A percentile compares a stretch with the other conserved stretches of the same genome.
These are phyloP conservation scores for Desmophyllum pertusum DNA, from an alignment of 92 coral and sea anemone genomes.

Conservation along the genomic window DNA sequence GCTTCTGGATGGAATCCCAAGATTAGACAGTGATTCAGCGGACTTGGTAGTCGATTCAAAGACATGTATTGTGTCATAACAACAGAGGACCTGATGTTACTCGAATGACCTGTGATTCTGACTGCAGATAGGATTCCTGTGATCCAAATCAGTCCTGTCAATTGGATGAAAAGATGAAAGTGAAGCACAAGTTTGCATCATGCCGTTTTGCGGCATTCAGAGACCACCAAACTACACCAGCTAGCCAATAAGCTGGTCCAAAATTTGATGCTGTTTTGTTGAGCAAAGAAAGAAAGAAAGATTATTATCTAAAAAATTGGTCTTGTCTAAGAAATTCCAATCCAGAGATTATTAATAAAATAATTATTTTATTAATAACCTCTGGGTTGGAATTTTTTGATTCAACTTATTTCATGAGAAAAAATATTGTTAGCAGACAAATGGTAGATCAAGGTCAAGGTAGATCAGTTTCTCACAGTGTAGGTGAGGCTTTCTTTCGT, in stretches of 20 bases:
- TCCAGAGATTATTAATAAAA: too few relatives aligned
- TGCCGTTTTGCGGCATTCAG: not conserved
- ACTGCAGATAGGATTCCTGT: not conserved
- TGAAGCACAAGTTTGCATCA: too few relatives aligned
- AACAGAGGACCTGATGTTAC: not conserved
- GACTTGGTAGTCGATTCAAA: conserved; percentile 43
- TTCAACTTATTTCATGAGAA: not conserved
- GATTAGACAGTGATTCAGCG: conserved; percentile 72
- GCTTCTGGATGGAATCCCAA: conserved; percentile 93
- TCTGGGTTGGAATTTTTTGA: too few relatives aligned
- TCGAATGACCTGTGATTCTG: not conserved
- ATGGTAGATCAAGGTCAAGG: too few relatives aligned
- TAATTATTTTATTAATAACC: too few relatives aligned
- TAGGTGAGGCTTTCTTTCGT: not conserved
- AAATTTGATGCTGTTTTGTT: too few relatives aligned
- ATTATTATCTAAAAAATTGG: not conserved
- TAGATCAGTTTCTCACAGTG: too few relatives aligned
- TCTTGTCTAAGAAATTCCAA: not conserved
- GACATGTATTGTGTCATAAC: conserved; percentile 84
- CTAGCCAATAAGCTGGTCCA: not conserved
- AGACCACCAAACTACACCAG: not conserved
- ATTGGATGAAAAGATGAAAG: too few relatives aligned
- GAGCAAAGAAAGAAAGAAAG: too few relatives aligned
- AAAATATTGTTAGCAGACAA: not conserved
- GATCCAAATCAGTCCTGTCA: not conserved